Conservation (phyloP, 2,888 invertebrate species). For the Acronicta psi region DNA sequence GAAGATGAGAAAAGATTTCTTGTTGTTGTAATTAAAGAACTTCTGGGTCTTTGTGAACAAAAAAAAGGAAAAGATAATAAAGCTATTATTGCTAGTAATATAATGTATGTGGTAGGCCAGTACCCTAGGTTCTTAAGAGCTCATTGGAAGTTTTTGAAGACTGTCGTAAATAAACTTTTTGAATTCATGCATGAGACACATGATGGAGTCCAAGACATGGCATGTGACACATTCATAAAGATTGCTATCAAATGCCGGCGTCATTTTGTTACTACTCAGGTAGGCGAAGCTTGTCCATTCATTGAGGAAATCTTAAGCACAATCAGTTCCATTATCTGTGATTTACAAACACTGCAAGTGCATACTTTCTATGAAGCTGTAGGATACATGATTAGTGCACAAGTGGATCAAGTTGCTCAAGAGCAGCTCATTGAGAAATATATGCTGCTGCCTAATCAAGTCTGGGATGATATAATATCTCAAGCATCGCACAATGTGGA, state of each 20-base stretch:
- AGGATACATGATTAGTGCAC: conserved; percentile 99
- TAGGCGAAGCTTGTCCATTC: conserved; percentile 98
- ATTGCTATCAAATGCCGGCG: conserved; percentile 99
- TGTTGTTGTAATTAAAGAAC: conserved; percentile 99
- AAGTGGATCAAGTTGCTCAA: conserved; percentile 96
- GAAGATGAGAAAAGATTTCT: conserved; percentile 99
- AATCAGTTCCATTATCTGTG: conserved; percentile 99
- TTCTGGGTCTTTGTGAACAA: conserved; percentile 98
- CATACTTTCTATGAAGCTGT: conserved; percentile 99
- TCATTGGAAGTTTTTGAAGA: conserved; percentile 99
- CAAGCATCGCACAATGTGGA: conserved; percentile 99
- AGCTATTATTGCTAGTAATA: conserved; percentile 99
- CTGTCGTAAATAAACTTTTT: conserved; percentile 99
- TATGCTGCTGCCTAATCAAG: conserved; percentile 99
- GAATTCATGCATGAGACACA: conserved; percentile 99
- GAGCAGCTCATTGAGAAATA: conserved; percentile 98
- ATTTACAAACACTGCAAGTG: conserved; percentile 99
- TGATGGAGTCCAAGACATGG: conserved; percentile 99
- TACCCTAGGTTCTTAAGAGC: conserved; percentile 99
- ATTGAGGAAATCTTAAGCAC: conserved; percentile 99
- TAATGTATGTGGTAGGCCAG: conserved; percentile 99
- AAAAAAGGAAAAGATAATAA: conserved; percentile 99
- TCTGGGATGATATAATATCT: conserved; percentile 99
- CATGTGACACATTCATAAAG: conserved; percentile 99
- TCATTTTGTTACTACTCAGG: conserved; percentile 98